Conservation (phyloP, 2,797 vertebrate species). For the Myripristis jacobus region DNA sequence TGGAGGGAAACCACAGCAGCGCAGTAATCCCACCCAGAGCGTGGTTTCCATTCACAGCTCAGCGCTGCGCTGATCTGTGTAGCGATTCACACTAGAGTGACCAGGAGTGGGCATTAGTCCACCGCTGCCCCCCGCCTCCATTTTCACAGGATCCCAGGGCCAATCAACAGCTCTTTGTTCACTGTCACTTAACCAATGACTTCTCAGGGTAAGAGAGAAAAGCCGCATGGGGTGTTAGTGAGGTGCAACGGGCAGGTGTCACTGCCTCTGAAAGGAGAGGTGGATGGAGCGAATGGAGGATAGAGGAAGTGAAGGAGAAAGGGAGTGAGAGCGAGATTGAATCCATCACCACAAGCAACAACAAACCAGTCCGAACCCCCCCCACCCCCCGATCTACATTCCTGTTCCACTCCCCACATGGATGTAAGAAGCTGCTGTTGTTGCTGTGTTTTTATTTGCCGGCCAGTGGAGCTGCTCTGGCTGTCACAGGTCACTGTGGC, state of each 20-base stretch:
- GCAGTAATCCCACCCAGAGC: slow-evolving; percentile 72
- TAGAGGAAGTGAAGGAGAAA: slow-evolving; percentile 52
- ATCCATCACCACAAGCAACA: slow-evolving; percentile 60
- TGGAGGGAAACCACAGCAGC: slow-evolving; percentile 59
- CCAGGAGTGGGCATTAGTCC: slow-evolving; percentile 74
- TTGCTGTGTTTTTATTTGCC: slow-evolving; percentile 72
- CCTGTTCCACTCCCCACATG: slow-evolving; percentile 73
- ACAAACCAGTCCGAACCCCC: slow-evolving; percentile 26
- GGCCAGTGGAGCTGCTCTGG: slow-evolving; percentile 70
- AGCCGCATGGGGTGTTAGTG: slow-evolving; percentile 65
- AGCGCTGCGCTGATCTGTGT: slow-evolving; percentile 63
- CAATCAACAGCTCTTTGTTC: slow-evolving; percentile 81
- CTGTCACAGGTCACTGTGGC: slow-evolving; percentile 77
- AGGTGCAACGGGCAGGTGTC: slow-evolving; percentile 75
- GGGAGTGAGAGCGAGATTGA: slow-evolving; percentile 48
- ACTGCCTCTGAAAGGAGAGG: slow-evolving; percentile 73
- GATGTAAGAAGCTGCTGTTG: slow-evolving; percentile 44
- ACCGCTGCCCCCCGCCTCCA: slow-evolving; percentile 36
- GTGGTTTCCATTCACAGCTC: slow-evolving; percentile 53
- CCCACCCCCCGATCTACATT: slow-evolving; percentile 52
- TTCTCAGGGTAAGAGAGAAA: slow-evolving; percentile 58
- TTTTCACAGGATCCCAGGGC: slow-evolving; percentile 55
- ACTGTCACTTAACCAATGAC: slow-evolving; percentile 78
- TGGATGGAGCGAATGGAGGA: slow-evolving; percentile 31
- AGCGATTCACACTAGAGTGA: slow-evolving; percentile 71